phyloP scores from a whole-genome alignment of 2,113 vertebrate genomes.

The Kryptolebias marmoratus region DNA sequence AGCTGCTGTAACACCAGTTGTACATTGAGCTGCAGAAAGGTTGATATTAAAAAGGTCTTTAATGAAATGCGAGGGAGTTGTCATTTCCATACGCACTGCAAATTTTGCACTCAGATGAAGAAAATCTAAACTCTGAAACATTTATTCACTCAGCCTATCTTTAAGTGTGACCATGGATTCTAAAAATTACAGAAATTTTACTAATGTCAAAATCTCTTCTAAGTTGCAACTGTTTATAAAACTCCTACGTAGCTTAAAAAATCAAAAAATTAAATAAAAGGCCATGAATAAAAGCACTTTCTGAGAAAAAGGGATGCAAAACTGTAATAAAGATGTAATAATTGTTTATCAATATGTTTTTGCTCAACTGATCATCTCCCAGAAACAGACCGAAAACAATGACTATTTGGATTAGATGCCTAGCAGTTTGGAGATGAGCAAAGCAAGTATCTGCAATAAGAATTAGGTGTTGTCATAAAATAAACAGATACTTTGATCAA shows the following conservation, averaged over 20 bases:
- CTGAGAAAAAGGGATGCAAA: too few species aligned
- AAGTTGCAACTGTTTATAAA: not conserved
- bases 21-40: not conserved
- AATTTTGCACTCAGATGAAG: not conserved
- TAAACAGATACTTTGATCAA: not conserved
- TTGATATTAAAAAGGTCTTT: not conserved
- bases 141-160: not conserved
- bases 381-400: not conserved
- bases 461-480: slow-evolving; percentile 1
- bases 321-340: too few species aligned
- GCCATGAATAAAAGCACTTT: too few species aligned
- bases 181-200: not conserved
- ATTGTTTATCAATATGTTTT: not conserved
- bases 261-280: too few species aligned
- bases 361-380: not conserved
- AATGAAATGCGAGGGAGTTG: not conserved
- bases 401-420: not conserved
- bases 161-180: not conserved
- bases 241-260: not conserved
- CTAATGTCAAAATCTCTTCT: not conserved
- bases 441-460: not conserved
- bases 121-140: not conserved
- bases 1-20: not conserved
- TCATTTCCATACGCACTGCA: not conserved
- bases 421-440: not conserved